These are phyloP conservation scores for Chanos chanos DNA, from an alignment of 2,797 vertebrate genomes.

Conservation along the genomic window DNA sequence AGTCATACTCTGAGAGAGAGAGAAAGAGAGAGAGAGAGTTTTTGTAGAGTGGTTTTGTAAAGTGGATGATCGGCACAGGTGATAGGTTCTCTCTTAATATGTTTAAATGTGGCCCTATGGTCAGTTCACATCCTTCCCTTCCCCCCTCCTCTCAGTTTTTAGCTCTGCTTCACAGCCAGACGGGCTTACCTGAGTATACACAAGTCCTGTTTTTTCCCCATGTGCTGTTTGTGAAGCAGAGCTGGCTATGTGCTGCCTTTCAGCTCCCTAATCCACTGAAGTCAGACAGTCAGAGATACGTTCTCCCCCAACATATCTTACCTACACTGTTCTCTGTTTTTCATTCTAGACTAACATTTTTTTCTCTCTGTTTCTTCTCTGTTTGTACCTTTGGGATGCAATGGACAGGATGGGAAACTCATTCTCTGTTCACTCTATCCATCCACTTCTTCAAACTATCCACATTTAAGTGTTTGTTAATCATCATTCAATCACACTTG, in stretches of 20 bases:
- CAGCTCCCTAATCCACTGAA: too few species aligned
- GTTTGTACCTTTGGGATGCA: not conserved
- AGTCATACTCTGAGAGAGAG: not conserved
- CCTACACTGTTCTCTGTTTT: slow-evolving; percentile 36
- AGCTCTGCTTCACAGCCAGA: slow-evolving; percentile 4
- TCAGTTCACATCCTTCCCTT: not conserved
- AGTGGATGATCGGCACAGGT: not conserved
- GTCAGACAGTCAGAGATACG: too few species aligned
- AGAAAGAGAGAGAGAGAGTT: not conserved
- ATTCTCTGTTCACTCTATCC: not conserved
- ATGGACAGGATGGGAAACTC: slow-evolving; percentile 1
- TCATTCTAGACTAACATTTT: slow-evolving; percentile 23
- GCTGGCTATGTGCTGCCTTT: slow-evolving; percentile 42
- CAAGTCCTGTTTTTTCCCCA: not conserved
- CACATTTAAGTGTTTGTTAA: too few species aligned
- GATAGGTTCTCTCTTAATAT: slow-evolving; percentile 1
- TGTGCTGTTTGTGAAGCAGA: not conserved
- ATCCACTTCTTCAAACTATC: too few species aligned
- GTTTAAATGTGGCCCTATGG: slow-evolving; percentile 29
- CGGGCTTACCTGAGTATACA: slow-evolving; percentile 41
- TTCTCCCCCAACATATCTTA: slow-evolving; percentile 35
- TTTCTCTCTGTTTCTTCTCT: not conserved
- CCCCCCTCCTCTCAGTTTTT: slow-evolving; percentile 12
- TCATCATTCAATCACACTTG: too few species aligned
- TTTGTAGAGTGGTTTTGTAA: slow-evolving; percentile 6